Conservation (phyloP, 2,113 vertebrate genomes). For the Merops nubicus region DNA sequence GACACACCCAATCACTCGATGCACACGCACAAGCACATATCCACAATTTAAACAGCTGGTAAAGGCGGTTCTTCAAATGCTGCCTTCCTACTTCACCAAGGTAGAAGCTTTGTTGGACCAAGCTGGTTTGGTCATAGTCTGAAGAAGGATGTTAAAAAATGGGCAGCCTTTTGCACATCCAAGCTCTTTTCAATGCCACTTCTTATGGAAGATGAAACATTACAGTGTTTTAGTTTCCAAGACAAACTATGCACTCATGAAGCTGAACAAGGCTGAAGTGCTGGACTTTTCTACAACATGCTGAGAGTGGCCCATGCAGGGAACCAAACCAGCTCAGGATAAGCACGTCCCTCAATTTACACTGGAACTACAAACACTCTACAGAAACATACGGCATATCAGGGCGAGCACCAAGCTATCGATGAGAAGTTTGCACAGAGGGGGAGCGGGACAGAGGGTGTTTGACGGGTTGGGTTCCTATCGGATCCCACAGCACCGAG, state of each 20-base stretch:
- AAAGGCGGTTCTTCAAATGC: not conserved
- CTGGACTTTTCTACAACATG: not conserved
- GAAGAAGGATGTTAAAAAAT: not conserved
- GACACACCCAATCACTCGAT: rapidly evolving
- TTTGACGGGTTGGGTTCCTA: rapidly evolving
- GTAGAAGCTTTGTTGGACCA: not conserved
- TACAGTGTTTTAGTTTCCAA: not conserved
- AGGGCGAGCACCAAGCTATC: not conserved
- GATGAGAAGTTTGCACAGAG: rapidly evolving
- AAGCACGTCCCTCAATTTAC: not conserved
- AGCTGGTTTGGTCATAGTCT: not conserved
- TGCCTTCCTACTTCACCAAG: not conserved
- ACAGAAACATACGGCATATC: rapidly evolving
- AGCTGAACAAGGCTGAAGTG: not conserved
- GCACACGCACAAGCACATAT: not conserved
- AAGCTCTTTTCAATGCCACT: rapidly evolving
- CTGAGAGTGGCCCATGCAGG: rapidly evolving
- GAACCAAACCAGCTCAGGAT: not conserved
- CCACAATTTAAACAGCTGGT: not conserved
- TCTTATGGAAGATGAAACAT: not conserved
- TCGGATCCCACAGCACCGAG: rapidly evolving
- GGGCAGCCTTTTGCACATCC: not conserved
- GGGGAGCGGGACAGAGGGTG: rapidly evolving
- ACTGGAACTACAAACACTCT: not conserved
- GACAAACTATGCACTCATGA: rapidly evolving